These are phyloP conservation scores for Calephelis nemesis DNA, from an alignment of 1,140 invertebrate species.

Conservation along the genomic window DNA sequence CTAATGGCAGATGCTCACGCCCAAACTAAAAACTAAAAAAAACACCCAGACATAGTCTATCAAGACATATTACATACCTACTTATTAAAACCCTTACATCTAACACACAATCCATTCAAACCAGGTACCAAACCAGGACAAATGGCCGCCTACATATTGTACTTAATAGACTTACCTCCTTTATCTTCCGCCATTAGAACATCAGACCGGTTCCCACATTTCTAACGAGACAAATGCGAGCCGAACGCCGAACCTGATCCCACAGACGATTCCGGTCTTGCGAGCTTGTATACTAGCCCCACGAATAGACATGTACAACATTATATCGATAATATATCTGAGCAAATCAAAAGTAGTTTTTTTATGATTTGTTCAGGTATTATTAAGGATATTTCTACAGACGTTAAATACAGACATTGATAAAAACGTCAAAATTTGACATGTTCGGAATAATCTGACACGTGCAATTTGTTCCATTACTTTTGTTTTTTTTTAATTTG, in stretches of 20 bases:
- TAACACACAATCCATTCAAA: background rate
- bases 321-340: slow-evolving; percentile 6
- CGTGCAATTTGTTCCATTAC: too few relatives aligned
- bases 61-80: background rate
- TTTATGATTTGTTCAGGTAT: too few relatives aligned
- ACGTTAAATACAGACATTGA: too few relatives aligned
- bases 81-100: slow-evolving; percentile 2
- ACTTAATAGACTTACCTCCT: slow-evolving; percentile 4
- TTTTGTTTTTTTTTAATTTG: too few relatives aligned
- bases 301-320: background rate
- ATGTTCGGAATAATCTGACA: too few relatives aligned
- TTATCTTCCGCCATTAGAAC: slow-evolving; percentile 9
- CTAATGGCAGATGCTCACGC: too few relatives aligned
- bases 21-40: too few relatives aligned
- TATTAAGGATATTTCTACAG: too few relatives aligned
- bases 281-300: slow-evolving; percentile 21
- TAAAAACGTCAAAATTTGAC: too few relatives aligned
- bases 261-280: slow-evolving; percentile 36
- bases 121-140: background rate
- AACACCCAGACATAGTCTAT: background rate
- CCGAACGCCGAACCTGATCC: slow-evolving; percentile 33
- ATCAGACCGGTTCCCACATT: slow-evolving; percentile 32
- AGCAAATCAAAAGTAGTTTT: too few relatives aligned
- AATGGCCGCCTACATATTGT: slow-evolving; percentile 11
- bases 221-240: slow-evolving; percentile 18